These are phyloP conservation scores for Caretta caretta DNA, from an alignment of 2,113 vertebrate genomes.

Conservation along the genomic window DNA sequence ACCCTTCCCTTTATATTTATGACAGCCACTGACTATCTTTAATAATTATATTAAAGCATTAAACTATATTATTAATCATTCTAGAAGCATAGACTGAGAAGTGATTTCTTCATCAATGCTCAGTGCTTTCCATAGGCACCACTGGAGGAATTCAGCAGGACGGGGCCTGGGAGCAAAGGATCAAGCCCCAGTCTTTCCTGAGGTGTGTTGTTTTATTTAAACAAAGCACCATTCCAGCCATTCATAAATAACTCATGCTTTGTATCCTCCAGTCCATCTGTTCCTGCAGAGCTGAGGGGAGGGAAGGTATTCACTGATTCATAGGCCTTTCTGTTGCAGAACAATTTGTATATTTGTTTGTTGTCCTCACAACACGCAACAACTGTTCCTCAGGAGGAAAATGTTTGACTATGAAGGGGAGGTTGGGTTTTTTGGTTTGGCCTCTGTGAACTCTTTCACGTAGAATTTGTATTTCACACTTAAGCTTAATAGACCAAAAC, in stretches of 20 bases:
- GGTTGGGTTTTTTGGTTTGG: not conserved
- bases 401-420: not conserved
- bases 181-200: slow-evolving; percentile 6
- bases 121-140: not conserved
- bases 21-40: accelerated
- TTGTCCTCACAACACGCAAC: not conserved
- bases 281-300: slow-evolving; percentile 19
- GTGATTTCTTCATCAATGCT: not conserved
- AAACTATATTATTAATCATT: not conserved
- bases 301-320: not conserved
- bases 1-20: too few relatives aligned
- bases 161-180: not conserved
- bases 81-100: not conserved
- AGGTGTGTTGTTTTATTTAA: slow-evolving; percentile 47
- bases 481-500: not conserved
- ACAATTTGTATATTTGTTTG: not conserved
- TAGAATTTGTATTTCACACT: not conserved
- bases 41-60: not conserved
- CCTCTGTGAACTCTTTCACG: not conserved
- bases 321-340: slow-evolving; percentile 1
- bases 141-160: slow-evolving; percentile 17
- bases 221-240: not conserved
- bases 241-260: slow-evolving; percentile 41
- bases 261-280: slow-evolving; percentile 28
- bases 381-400: not conserved